Base-by-base conservation (phyloP, 2,797 vertebrate species). In the Acanthurus leucopareius region DNA sequence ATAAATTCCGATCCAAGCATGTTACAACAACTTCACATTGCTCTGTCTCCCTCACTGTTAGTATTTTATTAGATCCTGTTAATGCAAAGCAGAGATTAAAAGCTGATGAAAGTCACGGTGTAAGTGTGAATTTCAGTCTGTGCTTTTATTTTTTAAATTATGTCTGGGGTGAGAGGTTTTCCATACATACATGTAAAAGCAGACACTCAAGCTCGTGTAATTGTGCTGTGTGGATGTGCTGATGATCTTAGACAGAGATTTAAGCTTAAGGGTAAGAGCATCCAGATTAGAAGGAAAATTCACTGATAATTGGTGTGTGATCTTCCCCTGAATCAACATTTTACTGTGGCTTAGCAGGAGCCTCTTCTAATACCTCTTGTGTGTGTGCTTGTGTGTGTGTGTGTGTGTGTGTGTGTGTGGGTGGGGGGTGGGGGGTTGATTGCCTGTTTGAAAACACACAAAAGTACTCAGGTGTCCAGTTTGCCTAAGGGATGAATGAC, bases 401-500 rank as follows among this genome's bases (percentile, higher is more conserved):
- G 60, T 17, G 16, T 58, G 67, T 81, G 73, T 57, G 40, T 51
- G 48, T 40, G 22, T 48, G 25, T 51, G 60, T 47, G 5, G 47
- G 62, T 57, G 57, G 5, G 14, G 5, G 22, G 5, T 15, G 25
- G 8, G 40, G 8, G 2, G 59, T 47, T 74, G 49, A 80, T 72
- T 72, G 71, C 63, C 22, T 54, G 59, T 69, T 62, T 60, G 20
- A 83, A 70, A 77, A 75, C 51, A 66, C 59, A 63, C 69, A 88
- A 68, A 69, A 60, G 73, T 67, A 25, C 67, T 51, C 44, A 51
- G 28, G 59, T 75, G 79, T 86, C 77, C 79, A 75, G 83, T 92
- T 90, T 92, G 69, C 88, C 75, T 42, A 77, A 88, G 63, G 82
- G 89, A 92, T 92, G 75, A 91, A 79, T 71, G 69, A 80, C 54